phyloP scores from a whole-genome alignment of 2,888 invertebrate genomes.

The Morinoia aosen region DNA sequence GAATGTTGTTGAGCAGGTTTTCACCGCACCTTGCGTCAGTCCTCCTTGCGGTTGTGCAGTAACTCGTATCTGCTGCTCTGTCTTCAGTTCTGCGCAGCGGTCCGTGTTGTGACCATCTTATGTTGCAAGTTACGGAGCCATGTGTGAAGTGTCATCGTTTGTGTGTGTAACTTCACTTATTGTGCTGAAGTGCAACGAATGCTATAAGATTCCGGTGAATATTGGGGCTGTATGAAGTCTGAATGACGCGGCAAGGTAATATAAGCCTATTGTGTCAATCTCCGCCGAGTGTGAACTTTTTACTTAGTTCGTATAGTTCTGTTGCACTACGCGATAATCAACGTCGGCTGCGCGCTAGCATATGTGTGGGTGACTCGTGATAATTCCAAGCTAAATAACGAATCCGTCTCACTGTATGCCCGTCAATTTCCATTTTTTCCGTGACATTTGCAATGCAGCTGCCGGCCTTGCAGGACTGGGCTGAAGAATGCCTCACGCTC shows the following conservation, averaged over 20 bases:
- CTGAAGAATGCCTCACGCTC: no score
- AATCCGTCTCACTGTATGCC: not conserved
- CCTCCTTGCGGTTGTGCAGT: conserved; percentile 6
- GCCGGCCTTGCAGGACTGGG: not conserved
- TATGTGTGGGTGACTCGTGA: not conserved
- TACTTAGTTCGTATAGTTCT: no score
- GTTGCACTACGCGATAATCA: no score
- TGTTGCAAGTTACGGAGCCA: not conserved
- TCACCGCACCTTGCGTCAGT: conserved; percentile 34
- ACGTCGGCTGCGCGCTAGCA: not conserved
- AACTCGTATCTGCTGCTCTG: not conserved
- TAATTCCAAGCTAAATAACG: not conserved
- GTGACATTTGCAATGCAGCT: not conserved
- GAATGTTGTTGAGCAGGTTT: conserved; percentile 45
- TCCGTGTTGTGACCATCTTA: not conserved
- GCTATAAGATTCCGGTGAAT: not conserved
- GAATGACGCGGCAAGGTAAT: not conserved
- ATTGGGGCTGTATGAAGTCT: not conserved
- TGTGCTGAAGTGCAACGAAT: not conserved
- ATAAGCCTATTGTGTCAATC: not conserved
- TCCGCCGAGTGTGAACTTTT: not conserved
- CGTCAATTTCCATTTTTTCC: not conserved
- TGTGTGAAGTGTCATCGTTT: not conserved
- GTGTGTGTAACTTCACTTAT: not conserved
- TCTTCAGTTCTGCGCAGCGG: not conserved